Conservation (phyloP, 2,113 vertebrate species). For the Saguinus imperator region DNA sequence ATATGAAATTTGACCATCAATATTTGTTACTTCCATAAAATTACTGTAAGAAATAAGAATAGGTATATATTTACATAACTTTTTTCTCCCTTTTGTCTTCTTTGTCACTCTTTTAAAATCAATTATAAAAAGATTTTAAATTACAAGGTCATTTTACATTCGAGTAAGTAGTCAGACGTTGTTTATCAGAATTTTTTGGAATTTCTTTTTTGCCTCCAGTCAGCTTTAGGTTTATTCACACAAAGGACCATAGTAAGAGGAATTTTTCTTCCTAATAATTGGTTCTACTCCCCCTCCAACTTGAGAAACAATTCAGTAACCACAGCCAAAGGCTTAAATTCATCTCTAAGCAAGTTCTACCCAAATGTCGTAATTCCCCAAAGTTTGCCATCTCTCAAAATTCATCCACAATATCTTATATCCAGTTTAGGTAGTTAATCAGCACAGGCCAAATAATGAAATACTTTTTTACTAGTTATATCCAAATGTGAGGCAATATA, state of each 20-base stretch:
- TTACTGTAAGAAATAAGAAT: not conserved
- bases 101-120: not conserved
- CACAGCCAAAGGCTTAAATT: not conserved
- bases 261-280: not conserved
- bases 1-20: slow-evolving; percentile 26
- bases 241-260: not conserved
- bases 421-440: not conserved
- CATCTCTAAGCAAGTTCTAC: not conserved
- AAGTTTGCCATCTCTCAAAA: not conserved
- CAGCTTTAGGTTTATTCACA: not conserved
- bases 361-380: not conserved
- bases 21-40: not conserved
- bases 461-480: not conserved
- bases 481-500: not conserved
- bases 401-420: not conserved
- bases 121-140: not conserved
- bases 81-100: not conserved
- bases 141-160: not conserved
- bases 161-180: not conserved
- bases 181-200: not conserved
- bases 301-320: not conserved
- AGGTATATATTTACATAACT: not conserved
- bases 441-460: not conserved
- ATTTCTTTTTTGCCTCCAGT: not conserved
- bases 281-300: not conserved